Evolutionary conservation across 2,797 vertebrate genomes (phyloP).

Genomic region (Sebastes iracundus): DNA sequence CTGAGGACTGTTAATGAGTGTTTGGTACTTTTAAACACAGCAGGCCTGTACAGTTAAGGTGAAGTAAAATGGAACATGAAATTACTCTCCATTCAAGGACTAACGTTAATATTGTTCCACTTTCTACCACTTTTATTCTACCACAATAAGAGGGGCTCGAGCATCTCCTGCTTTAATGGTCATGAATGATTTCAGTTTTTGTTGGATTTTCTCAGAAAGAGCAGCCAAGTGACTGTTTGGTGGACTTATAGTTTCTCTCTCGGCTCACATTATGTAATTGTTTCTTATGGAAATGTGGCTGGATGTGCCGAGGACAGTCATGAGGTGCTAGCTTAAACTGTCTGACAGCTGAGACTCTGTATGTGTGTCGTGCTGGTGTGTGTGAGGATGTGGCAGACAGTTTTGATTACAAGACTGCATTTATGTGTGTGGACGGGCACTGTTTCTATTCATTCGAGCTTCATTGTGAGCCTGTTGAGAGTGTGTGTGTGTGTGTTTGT

Average conservation of each 20-base stretch:
- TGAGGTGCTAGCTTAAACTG: not conserved
- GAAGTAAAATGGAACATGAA: conserved; percentile 8
- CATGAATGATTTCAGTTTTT: not conserved
- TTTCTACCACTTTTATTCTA: not conserved
- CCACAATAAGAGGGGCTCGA: not conserved
- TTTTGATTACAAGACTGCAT: conserved; percentile 27
- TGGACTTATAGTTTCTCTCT: not conserved
- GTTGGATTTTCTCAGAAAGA: not conserved
- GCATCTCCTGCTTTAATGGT: not conserved
- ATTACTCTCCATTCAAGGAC: not conserved
- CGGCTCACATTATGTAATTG: conserved; percentile 10
- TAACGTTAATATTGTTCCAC: not conserved
- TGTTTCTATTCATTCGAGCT: not conserved
- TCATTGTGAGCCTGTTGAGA: not conserved
- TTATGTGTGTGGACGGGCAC: not conserved
- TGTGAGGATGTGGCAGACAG: conserved; percentile 7
- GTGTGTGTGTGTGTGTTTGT: not conserved
- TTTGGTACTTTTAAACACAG: conserved; percentile 9
- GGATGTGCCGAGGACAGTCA: conserved; percentile 5
- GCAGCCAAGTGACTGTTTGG: not conserved
- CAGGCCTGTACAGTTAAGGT: not conserved
- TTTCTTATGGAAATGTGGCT: conserved; percentile 25
- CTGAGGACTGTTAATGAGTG: conserved; percentile 18
- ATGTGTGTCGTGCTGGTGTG: not conserved
- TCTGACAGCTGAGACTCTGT: not conserved